A percentile compares a stretch with the other conserved stretches of the same genome.
phyloP scores from a whole-genome alignment of 2,888 invertebrate genomes.

The Pollenia angustigena region DNA sequence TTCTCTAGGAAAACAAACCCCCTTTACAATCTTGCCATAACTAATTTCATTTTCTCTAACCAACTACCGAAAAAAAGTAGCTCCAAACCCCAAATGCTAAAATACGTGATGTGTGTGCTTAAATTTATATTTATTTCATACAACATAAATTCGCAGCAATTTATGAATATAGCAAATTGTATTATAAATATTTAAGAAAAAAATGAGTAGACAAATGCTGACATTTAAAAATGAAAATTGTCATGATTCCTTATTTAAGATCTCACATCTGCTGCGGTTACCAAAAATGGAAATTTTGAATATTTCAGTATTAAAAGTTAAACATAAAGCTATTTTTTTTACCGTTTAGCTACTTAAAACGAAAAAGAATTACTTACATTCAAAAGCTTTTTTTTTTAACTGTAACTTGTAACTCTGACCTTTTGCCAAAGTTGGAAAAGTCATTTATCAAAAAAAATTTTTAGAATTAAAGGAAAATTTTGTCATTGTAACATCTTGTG shows the following conservation, averaged over 20 bases:
- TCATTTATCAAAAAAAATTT: constrained; percentile 46
- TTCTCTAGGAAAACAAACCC: not conserved
- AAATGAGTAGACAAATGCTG: constrained; percentile 35
- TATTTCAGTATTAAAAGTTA: too few species aligned
- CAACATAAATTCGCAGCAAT: not conserved
- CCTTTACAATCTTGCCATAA: not conserved
- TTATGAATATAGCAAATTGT: not conserved
- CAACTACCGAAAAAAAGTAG: constrained; percentile 4
- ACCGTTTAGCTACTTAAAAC: too few species aligned
- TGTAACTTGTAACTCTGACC: constrained; percentile 8
- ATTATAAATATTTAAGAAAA: not conserved
- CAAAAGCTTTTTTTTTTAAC: not conserved
- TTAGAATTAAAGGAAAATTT: not conserved
- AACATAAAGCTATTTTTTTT: too few species aligned
- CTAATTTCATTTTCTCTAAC: not conserved
- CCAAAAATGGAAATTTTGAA: too few species aligned
- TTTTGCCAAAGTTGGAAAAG: not conserved
- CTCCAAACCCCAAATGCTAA: not conserved
- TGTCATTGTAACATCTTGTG: constrained; percentile 39
- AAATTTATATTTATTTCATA: not conserved
- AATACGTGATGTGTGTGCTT: constrained; percentile 42
- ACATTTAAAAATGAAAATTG: not conserved
- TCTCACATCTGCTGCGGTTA: constrained; percentile 7
- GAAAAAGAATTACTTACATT: not conserved
- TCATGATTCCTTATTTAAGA: constrained; percentile 11